Base-by-base conservation (phyloP, 2,888 invertebrate species). In the Heteromurus nitidus region DNA sequence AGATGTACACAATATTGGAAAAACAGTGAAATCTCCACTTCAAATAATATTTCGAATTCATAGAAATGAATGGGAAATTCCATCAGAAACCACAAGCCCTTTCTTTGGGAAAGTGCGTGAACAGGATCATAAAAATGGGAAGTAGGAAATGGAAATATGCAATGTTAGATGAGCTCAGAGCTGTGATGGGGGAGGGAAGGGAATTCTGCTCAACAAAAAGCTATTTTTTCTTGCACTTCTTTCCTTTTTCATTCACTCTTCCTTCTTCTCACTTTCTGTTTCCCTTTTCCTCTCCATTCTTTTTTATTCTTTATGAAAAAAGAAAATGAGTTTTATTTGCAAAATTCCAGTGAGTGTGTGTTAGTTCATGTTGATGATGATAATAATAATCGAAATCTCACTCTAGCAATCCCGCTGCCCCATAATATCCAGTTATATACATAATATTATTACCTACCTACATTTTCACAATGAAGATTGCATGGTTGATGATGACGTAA, bases 81-180 rank as follows among this genome's bases (percentile, higher is more conserved):
- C 24, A 20, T 44, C 18, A n/a, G n/a, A 67, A 68, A 50, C 68
- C 68, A 68, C 68, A 68, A 68, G 22, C 20, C 18, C 3, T 18
- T 30, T 67, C 13, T 20, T 13, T 2, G 13, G 20, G 53, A 69
- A n/a, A n/a, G n/a, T n/a, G 50, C 69, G 69, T 69, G 69, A 69
- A 69, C 50, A 53, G 24, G 53, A 42, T 55, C 20, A 55, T 69
- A 69, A 69, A 69, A 68, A 50, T 68, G 50, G 50, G 47, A 68
- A 68, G 31, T 31, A 36, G 31, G 68, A 53, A 53, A 30, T 68
- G 53, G 53, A 53, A 68, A 47, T 44, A 36, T 64, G 18, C 26
- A 58, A 58, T 36, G n/a, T n/a, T n/a, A n/a, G n/a, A n/a, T n/a
- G n/a, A n/a, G n/a, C n/a, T n/a, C n/a, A n/a, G n/a, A 16, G 3